A percentile compares a stretch with the other conserved stretches of the same genome.
Evolutionary conservation across 2,113 vertebrate genomes (phyloP).

Genomic region (Gnathonemus echidnorhynchus): DNA sequence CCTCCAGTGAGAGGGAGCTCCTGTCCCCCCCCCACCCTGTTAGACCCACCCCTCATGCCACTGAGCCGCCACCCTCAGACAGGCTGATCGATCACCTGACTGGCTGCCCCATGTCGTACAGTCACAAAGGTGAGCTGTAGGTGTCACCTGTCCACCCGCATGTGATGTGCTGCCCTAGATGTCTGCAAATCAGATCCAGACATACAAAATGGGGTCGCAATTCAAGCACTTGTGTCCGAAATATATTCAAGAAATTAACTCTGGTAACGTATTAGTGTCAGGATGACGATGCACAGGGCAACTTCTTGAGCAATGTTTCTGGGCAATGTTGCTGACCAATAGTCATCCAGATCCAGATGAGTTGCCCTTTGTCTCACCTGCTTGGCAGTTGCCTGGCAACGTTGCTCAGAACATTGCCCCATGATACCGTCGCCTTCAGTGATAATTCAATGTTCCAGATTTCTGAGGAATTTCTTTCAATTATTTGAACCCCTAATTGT

Average conservation of each 20-base stretch:
- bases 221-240: not conserved
- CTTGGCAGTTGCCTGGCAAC: no score
- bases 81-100: slow-evolving; percentile 37
- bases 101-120: slow-evolving; percentile 49
- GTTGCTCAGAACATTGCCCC: no score
- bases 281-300: not conserved
- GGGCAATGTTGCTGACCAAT: not conserved
- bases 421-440: no score
- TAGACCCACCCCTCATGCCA: slow-evolving; percentile 17
- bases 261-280: not conserved
- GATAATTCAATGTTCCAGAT: not conserved
- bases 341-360: not conserved
- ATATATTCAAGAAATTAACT: not conserved
- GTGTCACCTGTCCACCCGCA: slow-evolving; percentile 45
- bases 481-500: not conserved
- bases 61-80: slow-evolving; percentile 19
- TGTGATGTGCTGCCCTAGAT: slow-evolving; percentile 37
- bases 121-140: slow-evolving; percentile 57
- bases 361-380: no score
- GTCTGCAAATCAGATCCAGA: not conserved
- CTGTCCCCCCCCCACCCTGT: slow-evolving; percentile 39
- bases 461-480: not conserved
- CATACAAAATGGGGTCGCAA: not conserved
- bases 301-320: not conserved
- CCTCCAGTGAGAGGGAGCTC: slow-evolving; percentile 56